Evolutionary conservation across 2,888 invertebrate species (phyloP).

Genomic region (Dasypogon diadema): DNA sequence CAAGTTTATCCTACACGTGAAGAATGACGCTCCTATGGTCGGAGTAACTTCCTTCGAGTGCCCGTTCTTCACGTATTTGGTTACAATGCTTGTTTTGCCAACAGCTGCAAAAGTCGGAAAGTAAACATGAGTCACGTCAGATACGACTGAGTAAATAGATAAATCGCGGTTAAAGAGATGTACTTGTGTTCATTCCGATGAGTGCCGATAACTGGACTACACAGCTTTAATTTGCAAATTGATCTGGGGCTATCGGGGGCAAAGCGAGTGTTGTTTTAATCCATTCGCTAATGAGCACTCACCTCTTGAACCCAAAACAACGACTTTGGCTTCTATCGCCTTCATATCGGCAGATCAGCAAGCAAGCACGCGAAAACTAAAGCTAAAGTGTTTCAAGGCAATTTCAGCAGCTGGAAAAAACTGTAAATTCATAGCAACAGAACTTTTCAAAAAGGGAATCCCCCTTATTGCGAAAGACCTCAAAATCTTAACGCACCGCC

Average conservation of each 20-base stretch:
- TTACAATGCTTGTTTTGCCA: slow-evolving; percentile 89
- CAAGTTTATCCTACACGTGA: slow-evolving; percentile 84
- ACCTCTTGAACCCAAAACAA: slow-evolving; percentile 87
- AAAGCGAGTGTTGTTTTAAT: no score
- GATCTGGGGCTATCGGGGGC: no score
- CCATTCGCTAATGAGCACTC: slow-evolving; percentile 60
- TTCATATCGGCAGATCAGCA: slow-evolving; percentile 71
- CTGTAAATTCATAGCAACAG: not conserved
- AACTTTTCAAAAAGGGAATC: not conserved
- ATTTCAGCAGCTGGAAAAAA: no score
- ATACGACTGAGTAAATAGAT: slow-evolving; percentile 8
- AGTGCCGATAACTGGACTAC: no score
- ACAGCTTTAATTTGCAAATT: no score
- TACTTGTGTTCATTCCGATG: no score
- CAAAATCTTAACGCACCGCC: no score
- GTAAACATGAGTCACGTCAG: not conserved
- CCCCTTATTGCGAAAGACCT: no score
- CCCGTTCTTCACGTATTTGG: slow-evolving; percentile 83
- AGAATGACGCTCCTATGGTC: slow-evolving; percentile 92
- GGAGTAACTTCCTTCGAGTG: slow-evolving; percentile 82
- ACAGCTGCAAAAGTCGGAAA: slow-evolving; percentile 74
- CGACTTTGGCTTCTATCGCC: slow-evolving; percentile 85
- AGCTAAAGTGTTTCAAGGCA: not conserved
- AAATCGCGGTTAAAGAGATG: no score
- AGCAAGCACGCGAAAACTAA: not conserved